Base-by-base conservation (phyloP, 2,888 invertebrate genomes). In the Colletes collaris region DNA sequence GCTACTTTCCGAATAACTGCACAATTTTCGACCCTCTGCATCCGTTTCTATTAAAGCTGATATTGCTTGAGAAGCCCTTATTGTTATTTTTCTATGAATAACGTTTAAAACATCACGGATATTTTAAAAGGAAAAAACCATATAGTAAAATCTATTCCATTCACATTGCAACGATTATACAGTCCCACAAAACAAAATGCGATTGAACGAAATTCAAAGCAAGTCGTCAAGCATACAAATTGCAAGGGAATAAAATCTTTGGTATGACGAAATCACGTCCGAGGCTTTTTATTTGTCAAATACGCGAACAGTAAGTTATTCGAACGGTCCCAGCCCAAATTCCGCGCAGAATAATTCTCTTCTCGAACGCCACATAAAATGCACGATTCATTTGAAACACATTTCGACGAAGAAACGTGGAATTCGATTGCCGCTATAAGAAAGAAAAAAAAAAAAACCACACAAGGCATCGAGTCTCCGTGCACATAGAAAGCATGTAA, bases 1-100 rank as follows among this genome's bases (percentile, higher is more conserved):
- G 66, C 67, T 68, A 74, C 70, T 74, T 75, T 83, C 65, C 69
- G 69, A 81, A 72, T 79, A 83, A 78, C 67, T 70, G 49, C n/a
- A 37, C 63, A 73, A 85, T 73, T 71, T 81, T 79, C 83, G 76
- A 49, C 58, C 44, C 44, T 10, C 6, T 46, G 44, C 10, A 46
- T 46, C 10, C 44, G 8, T 46, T 46, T 10, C 3, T 46, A 46
- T 46, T 46, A 46, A 46, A 46, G 44, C 44, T 46, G 44, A 46
- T 8, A 8, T 2, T 46, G 44, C 44, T 10, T 2, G 10, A 46
- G 8, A 7, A 46, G 44, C 44, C 8, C 44, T 46, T 46, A 46
- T 8, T 6, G 5, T 5, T 19, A 35, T n/a, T 49, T 11, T 52
- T 53, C 5, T 6, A 2, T n/a, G 13, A 52, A 44, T 58, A 58